Percentiles rank a stretch among this genome's conserved stretches.
Evolutionary conservation across 1,140 invertebrate genomes (phyloP).

Genomic region (Octopus sinensis): DNA sequence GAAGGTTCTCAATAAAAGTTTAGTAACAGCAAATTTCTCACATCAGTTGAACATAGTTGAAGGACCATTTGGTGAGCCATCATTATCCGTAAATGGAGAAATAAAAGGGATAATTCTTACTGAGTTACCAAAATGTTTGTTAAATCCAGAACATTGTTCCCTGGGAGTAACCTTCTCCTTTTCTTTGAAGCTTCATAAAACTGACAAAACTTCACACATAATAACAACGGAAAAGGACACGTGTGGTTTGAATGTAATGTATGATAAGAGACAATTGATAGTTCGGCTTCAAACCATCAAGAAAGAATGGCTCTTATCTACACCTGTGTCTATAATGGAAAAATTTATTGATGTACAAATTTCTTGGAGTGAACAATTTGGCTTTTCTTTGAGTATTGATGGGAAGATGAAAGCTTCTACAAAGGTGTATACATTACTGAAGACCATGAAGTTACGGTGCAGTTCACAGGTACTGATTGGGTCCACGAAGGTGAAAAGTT

Average conservation of each 20-base stretch:
- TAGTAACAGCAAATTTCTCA: constrained; percentile 22
- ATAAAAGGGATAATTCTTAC: constrained; percentile 28
- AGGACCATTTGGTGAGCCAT: constrained; percentile 27
- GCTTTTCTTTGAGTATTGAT: constrained; percentile 22
- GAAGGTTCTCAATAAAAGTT: constrained; percentile 23
- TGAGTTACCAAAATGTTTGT: constrained; percentile 22
- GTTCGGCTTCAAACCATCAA: constrained; percentile 33
- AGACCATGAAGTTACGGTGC: background rate
- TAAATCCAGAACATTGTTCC: constrained; percentile 28
- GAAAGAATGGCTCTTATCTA: constrained; percentile 35
- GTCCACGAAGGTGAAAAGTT: background rate
- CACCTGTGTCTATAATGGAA: constrained; percentile 18
- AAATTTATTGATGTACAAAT: constrained; percentile 30
- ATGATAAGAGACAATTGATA: constrained; percentile 25
- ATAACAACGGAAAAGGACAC: constrained; percentile 34
- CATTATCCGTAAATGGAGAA: constrained; percentile 34
- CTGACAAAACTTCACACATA: constrained; percentile 26
- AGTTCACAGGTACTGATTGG: background rate
- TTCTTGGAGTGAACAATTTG: constrained; percentile 39
- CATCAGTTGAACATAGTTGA: constrained; percentile 22
- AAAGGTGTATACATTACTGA: background rate
- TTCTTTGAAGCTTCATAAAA: constrained; percentile 25
- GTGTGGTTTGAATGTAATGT: constrained; percentile 35
- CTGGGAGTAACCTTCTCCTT: constrained; percentile 35
- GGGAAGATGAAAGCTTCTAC: background rate